Conservation (phyloP, 2,888 invertebrate genomes). For the Pegoplata infirma region DNA sequence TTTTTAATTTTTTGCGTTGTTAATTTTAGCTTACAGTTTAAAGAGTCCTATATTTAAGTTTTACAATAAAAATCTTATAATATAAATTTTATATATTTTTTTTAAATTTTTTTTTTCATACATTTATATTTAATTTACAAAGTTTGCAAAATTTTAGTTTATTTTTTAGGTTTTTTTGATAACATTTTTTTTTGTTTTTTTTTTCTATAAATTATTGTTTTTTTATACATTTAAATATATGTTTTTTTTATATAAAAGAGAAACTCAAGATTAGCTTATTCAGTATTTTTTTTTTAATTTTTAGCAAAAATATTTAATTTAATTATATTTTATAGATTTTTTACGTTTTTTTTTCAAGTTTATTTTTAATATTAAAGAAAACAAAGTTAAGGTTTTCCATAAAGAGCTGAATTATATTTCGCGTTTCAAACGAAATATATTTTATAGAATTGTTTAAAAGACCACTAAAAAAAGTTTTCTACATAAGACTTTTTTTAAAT, state of each 20-base stretch:
- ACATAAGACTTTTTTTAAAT: too few species aligned
- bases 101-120: constrained; percentile 36
- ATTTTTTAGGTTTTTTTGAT: constrained; percentile 45
- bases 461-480: too few species aligned
- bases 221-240: constrained; percentile 56
- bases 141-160: constrained; percentile 51
- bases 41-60: constrained; percentile 55
- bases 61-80: constrained; percentile 64
- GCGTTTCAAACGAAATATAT: too few species aligned
- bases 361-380: constrained; percentile 51
- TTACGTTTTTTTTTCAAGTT: constrained; percentile 14
- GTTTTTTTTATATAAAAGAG: constrained; percentile 44
- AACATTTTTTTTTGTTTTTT: constrained; percentile 42
- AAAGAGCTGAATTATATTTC: constrained; percentile 52
- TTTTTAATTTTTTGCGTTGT: constrained; percentile 48
- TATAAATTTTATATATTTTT: constrained; percentile 59
- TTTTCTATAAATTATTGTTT: constrained; percentile 44
- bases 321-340: constrained; percentile 46
- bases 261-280: constrained; percentile 60
- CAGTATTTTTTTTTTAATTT: constrained; percentile 58
- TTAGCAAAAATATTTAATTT: constrained; percentile 61
- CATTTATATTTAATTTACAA: constrained; percentile 58
- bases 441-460: too few species aligned
- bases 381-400: constrained; percentile 56
- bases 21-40: constrained; percentile 62